Conservation (phyloP, 2,797 vertebrate species). For the Emys orbicularis region DNA sequence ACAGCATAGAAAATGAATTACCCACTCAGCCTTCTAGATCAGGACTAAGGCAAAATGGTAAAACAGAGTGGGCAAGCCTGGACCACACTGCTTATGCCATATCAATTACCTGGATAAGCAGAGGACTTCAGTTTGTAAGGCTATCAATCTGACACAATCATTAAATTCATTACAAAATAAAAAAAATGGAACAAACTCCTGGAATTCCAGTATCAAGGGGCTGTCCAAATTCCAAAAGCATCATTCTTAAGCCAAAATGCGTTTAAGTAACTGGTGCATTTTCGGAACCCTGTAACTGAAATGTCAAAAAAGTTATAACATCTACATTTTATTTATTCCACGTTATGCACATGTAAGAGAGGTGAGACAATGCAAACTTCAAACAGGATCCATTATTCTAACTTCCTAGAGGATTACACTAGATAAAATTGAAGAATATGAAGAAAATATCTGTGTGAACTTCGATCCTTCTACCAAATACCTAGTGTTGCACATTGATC, state of each 20-base stretch:
- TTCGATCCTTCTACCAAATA: not conserved
- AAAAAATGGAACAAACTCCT: not conserved
- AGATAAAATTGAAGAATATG: not conserved
- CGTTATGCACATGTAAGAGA: too few species aligned
- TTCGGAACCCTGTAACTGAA: not conserved
- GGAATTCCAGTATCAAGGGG: not conserved
- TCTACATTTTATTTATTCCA: not conserved
- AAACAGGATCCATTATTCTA: not conserved
- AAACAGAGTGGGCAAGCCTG: not conserved
- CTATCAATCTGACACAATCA: not conserved
- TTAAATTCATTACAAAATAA: not conserved
- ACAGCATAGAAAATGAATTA: not conserved
- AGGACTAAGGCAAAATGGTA: not conserved
- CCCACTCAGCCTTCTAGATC: not conserved
- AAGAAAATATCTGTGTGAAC: not conserved
- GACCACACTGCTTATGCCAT: not conserved
- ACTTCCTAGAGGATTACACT: not conserved
- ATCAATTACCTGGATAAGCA: not conserved
- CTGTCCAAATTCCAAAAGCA: not conserved
- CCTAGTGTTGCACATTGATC: not conserved
- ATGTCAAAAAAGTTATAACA: not conserved
- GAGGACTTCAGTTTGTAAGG: not conserved
- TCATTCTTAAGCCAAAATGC: not conserved
- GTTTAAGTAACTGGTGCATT: not conserved
- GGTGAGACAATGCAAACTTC: not conserved